phyloP scores from a whole-genome alignment of 2,113 vertebrate genomes.

The Periophthalmus modestus region DNA sequence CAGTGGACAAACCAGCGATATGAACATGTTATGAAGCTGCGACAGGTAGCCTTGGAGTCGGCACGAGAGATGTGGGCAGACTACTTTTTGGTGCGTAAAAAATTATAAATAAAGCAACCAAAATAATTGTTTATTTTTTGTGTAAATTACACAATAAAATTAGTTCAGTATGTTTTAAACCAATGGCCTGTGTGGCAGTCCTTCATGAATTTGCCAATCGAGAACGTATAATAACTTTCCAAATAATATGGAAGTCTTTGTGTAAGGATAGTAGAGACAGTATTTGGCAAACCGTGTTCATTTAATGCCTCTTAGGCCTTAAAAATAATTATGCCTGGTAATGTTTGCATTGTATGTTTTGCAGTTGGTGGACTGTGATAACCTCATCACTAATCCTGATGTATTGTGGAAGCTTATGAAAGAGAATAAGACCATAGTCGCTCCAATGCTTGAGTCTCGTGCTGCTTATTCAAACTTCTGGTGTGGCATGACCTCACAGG shows the following conservation, averaged over 20 bases:
- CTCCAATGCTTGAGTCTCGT: slow-evolving; percentile 91
- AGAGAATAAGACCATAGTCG: slow-evolving; percentile 89
- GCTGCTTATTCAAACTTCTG: slow-evolving; percentile 96
- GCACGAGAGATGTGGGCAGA: slow-evolving; percentile 91
- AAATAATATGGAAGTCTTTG: no score
- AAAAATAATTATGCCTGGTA: neutral
- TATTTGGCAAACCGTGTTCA: neutral
- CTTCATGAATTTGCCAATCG: no score
- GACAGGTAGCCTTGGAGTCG: slow-evolving; percentile 85
- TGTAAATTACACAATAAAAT: no score
- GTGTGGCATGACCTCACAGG: slow-evolving; percentile 94
- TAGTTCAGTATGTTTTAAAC: no score
- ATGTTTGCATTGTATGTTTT: slow-evolving; percentile 2
- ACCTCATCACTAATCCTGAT: slow-evolving; percentile 84
- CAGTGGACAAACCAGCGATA: slow-evolving; percentile 87
- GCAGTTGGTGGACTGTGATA: slow-evolving; percentile 87
- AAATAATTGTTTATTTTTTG: no score
- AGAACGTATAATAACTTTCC: no score
- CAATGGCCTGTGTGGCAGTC: no score
- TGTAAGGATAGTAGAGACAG: neutral
- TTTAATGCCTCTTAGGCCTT: neutral
- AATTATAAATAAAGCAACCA: neutral
- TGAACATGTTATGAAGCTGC: slow-evolving; percentile 88
- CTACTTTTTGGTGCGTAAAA: slow-evolving; percentile 84
- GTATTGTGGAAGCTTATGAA: slow-evolving; percentile 83